Percentiles rank a stretch among this genome's conserved stretches.
phyloP scores from a whole-genome alignment of 2,888 invertebrate genomes.

The Lithophane leautieri region DNA sequence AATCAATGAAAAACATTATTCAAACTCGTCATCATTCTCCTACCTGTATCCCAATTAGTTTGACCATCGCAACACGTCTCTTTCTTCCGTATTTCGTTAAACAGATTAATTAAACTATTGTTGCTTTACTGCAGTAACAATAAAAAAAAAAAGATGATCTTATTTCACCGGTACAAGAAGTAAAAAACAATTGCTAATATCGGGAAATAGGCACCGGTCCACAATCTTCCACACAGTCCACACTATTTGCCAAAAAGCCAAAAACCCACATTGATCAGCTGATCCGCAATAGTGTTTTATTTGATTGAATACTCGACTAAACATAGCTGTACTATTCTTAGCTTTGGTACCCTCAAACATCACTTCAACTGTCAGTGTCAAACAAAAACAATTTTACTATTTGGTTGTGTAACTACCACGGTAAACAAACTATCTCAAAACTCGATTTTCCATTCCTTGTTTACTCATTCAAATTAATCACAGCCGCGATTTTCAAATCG shows the following conservation, averaged over 20 bases:
- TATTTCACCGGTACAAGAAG: not conserved
- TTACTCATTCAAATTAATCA: not conserved
- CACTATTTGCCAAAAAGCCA: too few species aligned
- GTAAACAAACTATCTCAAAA: conserved; percentile 17
- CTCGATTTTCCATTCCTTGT: conserved; percentile 21
- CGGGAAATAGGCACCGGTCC: too few species aligned
- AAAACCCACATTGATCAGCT: too few species aligned
- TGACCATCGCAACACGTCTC: not conserved
- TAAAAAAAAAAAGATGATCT: too few species aligned
- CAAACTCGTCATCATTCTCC: not conserved
- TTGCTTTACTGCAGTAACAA: not conserved
- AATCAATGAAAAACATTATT: too few species aligned
- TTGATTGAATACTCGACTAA: too few species aligned
- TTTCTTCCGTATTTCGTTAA: not conserved
- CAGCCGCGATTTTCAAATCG: conserved; percentile 12
- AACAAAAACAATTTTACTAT: conserved; percentile 1
- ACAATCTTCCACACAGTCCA: too few species aligned
- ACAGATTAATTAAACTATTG: not conserved
- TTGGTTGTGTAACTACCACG: conserved; percentile 5
- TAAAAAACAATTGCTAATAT: not conserved
- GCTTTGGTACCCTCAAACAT: not conserved
- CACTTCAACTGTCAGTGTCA: conserved; percentile 49
- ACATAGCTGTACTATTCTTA: too few species aligned
- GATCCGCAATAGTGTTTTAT: too few species aligned
- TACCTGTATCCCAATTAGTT: not conserved